Conservation (phyloP, 2,888 invertebrate species). For the Falcaria lacertinaria region DNA sequence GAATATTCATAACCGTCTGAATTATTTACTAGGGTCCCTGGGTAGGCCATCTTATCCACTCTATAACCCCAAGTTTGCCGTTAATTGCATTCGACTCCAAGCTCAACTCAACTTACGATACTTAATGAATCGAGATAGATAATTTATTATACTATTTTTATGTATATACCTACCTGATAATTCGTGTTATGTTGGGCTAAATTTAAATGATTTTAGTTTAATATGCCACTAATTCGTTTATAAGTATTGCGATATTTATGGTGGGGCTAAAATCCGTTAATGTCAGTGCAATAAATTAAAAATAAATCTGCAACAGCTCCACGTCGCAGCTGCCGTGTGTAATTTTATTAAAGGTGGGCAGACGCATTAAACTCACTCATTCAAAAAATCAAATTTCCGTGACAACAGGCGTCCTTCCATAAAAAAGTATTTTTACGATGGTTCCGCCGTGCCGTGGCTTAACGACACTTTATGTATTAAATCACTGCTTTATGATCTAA, state of each 20-base stretch:
- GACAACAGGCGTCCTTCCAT: slow-evolving; percentile 42
- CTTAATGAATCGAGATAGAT: slow-evolving; percentile 33
- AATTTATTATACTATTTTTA: slow-evolving; percentile 11
- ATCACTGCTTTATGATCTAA: slow-evolving; percentile 14
- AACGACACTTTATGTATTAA: slow-evolving; percentile 26
- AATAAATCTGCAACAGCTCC: neutral
- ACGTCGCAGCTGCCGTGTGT: slow-evolving; percentile 3
- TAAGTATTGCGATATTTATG: too few relatives aligned
- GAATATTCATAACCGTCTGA: slow-evolving; percentile 35
- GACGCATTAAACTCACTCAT: slow-evolving; percentile 47
- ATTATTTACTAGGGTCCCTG: slow-evolving; percentile 28
- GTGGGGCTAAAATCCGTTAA: too few relatives aligned
- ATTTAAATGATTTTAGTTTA: too few relatives aligned
- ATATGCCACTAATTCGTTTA: too few relatives aligned
- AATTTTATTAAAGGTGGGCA: slow-evolving; percentile 20
- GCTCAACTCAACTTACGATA: slow-evolving; percentile 35
- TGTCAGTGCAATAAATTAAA: neutral
- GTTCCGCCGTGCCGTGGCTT: slow-evolving; percentile 11
- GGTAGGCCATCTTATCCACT: slow-evolving; percentile 16
- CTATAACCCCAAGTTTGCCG: slow-evolving; percentile 23
- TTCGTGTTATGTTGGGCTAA: too few relatives aligned
- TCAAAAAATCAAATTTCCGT: slow-evolving; percentile 58
- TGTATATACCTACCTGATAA: too few relatives aligned
- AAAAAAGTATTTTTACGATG: slow-evolving; percentile 40
- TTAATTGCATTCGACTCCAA: slow-evolving; percentile 39